Base-by-base conservation (phyloP, 2,797 vertebrate genomes). In the Pyrocephalus nanus region DNA sequence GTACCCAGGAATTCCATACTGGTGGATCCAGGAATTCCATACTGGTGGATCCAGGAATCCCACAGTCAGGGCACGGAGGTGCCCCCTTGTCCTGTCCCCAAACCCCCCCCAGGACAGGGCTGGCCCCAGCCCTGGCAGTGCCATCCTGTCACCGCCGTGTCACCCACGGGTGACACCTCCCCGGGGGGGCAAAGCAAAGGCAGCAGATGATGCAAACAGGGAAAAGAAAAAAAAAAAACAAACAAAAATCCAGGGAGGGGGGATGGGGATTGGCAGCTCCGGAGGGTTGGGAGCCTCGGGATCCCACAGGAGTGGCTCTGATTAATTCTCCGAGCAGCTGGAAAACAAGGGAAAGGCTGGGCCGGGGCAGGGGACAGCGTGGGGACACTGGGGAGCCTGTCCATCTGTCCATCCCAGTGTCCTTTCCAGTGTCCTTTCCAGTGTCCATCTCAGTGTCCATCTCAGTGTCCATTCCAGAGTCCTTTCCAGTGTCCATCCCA, bases 311-410 rank as follows among this genome's bases (percentile, higher is more conserved):
- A 95, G 94, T 80, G 92, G 92, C 92, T 93, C 92, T 93, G 92
- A 95, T 94, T 93, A 95, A 84, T 94, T 76, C 36, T 22, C 72
- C 14, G 94, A 76, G 92, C 92, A 93, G 92, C 85, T 61, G 65
- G n/a, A 94, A 94, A 94, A 94, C 82, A 93, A 83, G 36, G 64
- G 26, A 20, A 58, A 78, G 85, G 45, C 1, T 6, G 60, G 57
- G 55, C 76, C 14, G 14, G 75, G 90, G 75, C 62, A 58, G 40
- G 55, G 27, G 23, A 78, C 2, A 4, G 61, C n/a, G 20, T 5
- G 1, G 27, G 27, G 66, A 73, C 70, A 55, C 67, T 21, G 34
- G 13, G 6, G 81, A 76, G 48, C 50, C 53, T 21, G 38, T 43
- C 43, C 43, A 43, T 43, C 42, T 51, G 50, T 51, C 50, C 50